Conservation (phyloP, 2,113 vertebrate genomes). For the Sinocyclocheilus anophthalmus region DNA sequence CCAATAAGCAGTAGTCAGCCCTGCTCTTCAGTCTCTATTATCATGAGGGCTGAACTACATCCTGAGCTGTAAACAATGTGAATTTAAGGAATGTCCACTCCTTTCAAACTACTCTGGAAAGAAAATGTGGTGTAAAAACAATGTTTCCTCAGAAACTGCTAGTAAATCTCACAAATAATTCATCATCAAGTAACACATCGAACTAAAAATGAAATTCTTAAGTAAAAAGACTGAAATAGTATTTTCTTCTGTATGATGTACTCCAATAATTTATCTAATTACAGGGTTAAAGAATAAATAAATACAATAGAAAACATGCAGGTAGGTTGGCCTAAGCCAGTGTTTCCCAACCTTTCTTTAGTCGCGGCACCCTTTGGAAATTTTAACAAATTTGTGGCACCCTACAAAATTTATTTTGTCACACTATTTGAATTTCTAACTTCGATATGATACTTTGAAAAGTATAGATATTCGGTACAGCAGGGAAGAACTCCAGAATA, state of each 20-base stretch:
- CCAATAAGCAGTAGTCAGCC: not conserved
- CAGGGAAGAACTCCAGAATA: too few relatives aligned
- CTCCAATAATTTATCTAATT: not conserved
- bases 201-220: too few relatives aligned
- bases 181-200: not conserved
- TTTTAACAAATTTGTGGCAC: too few relatives aligned
- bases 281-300: not conserved
- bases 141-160: not conserved
- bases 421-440: too few relatives aligned
- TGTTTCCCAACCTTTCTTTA: too few relatives aligned
- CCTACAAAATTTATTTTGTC: too few relatives aligned
- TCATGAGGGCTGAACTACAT: conserved; percentile 3
- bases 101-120: conserved; percentile 1
- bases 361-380: too few relatives aligned
- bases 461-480: too few relatives aligned
- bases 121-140: not conserved
- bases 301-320: not conserved
- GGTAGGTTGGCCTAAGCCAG: too few relatives aligned
- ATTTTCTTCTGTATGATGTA: not conserved
- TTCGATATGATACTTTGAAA: too few relatives aligned
- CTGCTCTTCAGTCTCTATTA: not conserved
- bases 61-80: not conserved
- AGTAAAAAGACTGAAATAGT: too few relatives aligned
- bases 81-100: not conserved
- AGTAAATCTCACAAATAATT: not conserved